A percentile compares a stretch with the other conserved stretches of the same genome.
Evolutionary conservation across 2,113 vertebrate genomes (phyloP).

Genomic region (Azemiops feae): DNA sequence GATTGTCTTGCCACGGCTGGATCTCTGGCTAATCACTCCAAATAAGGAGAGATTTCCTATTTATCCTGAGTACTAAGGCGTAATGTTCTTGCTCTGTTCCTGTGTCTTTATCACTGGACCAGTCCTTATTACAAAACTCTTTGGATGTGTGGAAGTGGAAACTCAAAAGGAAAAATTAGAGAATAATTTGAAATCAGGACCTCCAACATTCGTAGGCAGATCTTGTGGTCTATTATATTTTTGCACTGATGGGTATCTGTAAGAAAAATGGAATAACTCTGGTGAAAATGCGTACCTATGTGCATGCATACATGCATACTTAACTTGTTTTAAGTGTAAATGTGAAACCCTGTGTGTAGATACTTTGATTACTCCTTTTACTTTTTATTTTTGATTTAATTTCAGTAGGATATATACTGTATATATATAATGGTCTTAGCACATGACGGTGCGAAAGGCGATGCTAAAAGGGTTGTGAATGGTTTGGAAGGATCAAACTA

Average conservation of each 20-base stretch:
- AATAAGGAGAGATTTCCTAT: constrained; percentile 38
- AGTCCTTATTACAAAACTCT: constrained; percentile 3
- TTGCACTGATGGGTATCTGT: not conserved
- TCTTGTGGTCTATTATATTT: not conserved
- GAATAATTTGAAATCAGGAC: not conserved
- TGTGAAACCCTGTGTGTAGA: not conserved
- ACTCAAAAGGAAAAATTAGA: not conserved
- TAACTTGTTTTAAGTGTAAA: not conserved
- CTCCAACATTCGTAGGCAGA: not conserved
- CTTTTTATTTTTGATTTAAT: too few species aligned
- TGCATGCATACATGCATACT: too few species aligned
- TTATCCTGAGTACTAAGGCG: constrained; percentile 38
- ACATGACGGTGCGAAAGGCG: not conserved
- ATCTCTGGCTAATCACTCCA: constrained; percentile 54
- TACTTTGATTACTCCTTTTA: not conserved
- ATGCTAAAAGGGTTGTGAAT: not conserved
- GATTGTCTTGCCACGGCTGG: constrained; percentile 52
- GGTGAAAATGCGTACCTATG: not conserved
- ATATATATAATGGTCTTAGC: too few species aligned
- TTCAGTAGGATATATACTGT: too few species aligned
- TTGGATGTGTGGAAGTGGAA: not conserved
- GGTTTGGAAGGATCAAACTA: not conserved
- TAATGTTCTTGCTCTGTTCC: constrained; percentile 26
- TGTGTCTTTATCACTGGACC: not conserved
- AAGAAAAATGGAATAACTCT: not conserved